Conservation (phyloP, 23 tunicate species). For the Corella eumyota region DNA sequence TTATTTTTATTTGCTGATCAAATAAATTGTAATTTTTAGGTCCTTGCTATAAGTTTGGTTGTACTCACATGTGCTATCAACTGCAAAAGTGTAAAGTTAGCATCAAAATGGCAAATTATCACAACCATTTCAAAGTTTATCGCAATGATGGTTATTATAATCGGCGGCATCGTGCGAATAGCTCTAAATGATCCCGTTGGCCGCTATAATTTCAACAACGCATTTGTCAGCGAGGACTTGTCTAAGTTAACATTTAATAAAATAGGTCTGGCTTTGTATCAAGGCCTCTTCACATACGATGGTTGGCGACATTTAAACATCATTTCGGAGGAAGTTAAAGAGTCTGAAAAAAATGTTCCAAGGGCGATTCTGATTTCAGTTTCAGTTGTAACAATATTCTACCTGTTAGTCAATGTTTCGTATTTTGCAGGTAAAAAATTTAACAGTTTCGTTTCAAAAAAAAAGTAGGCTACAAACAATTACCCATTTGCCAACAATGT, state of each 20-base stretch:
- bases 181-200: constrained; percentile 28
- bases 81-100: constrained; percentile 37
- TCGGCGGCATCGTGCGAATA: constrained; percentile 43
- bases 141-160: constrained; percentile 44
- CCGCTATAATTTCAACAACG: constrained; percentile 20
- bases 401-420: constrained; percentile 49
- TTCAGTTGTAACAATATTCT: constrained; percentile 48
- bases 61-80: constrained; percentile 16
- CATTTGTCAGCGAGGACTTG: constrained; percentile 25
- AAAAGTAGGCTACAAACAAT: neutral
- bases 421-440: constrained; percentile 46
- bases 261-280: constrained; percentile 59
- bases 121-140: constrained; percentile 44
- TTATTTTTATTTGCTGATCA: too few relatives aligned
- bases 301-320: constrained; percentile 62
- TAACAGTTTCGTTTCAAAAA: neutral
- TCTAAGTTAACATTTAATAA: constrained; percentile 24
- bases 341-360: constrained; percentile 32
- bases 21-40: too few relatives aligned
- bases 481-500: neutral
- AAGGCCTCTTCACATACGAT: constrained; percentile 63
- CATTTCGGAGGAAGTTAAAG: constrained; percentile 54
- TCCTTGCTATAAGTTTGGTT: constrained; percentile 15
- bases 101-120: constrained; percentile 25
- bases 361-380: constrained; percentile 52